Evolutionary conservation across 2,797 vertebrate genomes (phyloP).

Genomic region (Anisognathus igniventris): DNA sequence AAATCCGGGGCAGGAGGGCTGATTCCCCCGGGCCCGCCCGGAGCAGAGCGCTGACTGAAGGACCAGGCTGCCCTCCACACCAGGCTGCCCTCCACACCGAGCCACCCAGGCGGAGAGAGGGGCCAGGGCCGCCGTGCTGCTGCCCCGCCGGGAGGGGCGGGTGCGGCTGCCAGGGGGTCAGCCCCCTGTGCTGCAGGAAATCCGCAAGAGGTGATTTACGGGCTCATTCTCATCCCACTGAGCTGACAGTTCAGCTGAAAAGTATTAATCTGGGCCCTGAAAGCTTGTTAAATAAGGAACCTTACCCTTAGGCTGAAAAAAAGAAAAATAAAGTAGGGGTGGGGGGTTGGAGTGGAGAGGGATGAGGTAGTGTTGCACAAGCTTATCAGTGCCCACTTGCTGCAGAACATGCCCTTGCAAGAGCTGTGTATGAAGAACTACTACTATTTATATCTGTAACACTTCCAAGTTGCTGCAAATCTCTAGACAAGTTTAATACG

Average conservation of each 20-base stretch:
- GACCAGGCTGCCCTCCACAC: neutral
- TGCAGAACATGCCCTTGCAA: neutral
- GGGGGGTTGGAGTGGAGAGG: neutral
- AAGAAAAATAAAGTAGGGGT: neutral
- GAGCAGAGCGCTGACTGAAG: neutral
- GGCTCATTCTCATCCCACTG: neutral
- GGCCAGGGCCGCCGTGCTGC: neutral
- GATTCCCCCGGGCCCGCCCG: neutral
- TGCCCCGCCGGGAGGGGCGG: neutral
- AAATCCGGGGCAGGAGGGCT: neutral
- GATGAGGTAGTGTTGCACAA: neutral
- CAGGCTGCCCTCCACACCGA: neutral
- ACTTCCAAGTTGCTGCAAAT: neutral
- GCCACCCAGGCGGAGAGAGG: neutral
- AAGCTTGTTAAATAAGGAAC: neutral
- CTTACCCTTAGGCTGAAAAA: neutral
- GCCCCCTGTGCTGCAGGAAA: neutral
- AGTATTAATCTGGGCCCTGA: neutral
- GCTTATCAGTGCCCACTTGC: constrained; percentile 6
- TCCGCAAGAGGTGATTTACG: neutral
- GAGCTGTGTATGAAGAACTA: neutral
- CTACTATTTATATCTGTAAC: neutral
- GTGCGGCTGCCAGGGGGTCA: accelerated
- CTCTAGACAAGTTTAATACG: neutral
- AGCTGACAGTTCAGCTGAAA: neutral